Evolutionary conservation across 1,140 invertebrate species (phyloP).

Genomic region (Eupeodes corollae): DNA sequence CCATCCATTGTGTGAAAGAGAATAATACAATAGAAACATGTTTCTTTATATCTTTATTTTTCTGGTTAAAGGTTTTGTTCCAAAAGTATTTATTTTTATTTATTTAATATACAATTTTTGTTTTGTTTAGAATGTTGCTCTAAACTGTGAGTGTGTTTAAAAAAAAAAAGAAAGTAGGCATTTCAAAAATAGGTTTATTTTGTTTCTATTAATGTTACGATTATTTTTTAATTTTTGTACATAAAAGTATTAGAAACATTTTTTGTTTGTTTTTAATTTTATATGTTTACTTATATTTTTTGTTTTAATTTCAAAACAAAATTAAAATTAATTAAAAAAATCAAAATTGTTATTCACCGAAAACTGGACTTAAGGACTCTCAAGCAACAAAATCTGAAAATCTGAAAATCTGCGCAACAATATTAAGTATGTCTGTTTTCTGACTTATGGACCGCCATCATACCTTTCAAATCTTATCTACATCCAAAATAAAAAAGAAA

Average conservation of each 20-base stretch:
- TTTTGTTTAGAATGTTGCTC: not conserved
- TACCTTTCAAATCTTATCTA: too few species aligned
- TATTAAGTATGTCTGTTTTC: too few species aligned
- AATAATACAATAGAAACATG: too few species aligned
- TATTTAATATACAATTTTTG: not conserved
- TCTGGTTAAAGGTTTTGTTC: too few species aligned
- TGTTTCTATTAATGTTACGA: not conserved
- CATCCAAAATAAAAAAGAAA: too few species aligned
- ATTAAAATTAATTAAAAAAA: conserved; percentile 11
- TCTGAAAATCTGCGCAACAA: too few species aligned
- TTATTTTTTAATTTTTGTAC: conserved; percentile 2
- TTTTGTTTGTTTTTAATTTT: not conserved
- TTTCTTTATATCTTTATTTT: too few species aligned
- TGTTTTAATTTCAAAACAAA: conserved; percentile 4
- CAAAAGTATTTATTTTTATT: not conserved
- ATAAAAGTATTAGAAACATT: not conserved
- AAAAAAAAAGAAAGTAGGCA: too few species aligned
- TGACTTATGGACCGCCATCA: too few species aligned
- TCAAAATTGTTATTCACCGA: conserved; percentile 23
- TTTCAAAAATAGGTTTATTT: too few species aligned
- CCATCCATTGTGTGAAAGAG: not conserved
- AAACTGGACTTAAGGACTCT: too few species aligned
- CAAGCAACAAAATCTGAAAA: too few species aligned
- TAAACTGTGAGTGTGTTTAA: not conserved
- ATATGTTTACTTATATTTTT: not conserved